Evolutionary conservation across 2,797 vertebrate species (phyloP).

Genomic region (Intellagama lesueurii): DNA sequence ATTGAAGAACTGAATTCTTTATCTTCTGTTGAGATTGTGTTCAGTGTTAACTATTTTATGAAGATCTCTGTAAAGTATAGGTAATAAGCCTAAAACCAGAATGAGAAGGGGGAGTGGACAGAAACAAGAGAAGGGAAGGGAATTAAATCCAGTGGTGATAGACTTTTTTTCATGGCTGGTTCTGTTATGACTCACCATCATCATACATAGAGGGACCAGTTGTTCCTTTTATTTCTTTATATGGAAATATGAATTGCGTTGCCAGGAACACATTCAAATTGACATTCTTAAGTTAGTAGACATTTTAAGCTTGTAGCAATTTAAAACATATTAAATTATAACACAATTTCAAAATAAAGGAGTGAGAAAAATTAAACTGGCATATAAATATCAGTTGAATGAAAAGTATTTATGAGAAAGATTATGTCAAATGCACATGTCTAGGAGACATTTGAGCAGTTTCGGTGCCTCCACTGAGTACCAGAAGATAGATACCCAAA

Average conservation of each 20-base stretch:
- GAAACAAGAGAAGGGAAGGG: neutral
- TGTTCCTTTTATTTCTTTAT: constrained; percentile 60
- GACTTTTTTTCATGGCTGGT: constrained; percentile 23
- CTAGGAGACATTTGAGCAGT: neutral
- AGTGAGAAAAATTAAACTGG: neutral
- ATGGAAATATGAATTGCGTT: constrained; percentile 62
- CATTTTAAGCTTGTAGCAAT: neutral
- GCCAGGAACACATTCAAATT: constrained; percentile 41
- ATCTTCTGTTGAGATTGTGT: neutral
- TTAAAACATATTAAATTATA: neutral
- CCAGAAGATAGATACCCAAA: neutral
- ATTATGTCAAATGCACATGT: neutral
- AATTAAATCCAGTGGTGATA: constrained; percentile 25
- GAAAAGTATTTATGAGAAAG: neutral
- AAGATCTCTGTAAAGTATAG: neutral
- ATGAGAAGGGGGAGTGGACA: neutral
- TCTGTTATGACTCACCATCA: neutral
- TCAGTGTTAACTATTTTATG: neutral
- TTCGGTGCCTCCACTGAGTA: too few relatives aligned
- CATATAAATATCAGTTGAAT: neutral
- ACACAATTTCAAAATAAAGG: neutral
- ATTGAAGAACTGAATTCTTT: neutral
- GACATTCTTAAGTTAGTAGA: constrained; percentile 30
- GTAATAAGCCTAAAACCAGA: neutral
- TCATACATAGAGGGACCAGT: constrained; percentile 27